These are phyloP conservation scores for Lottia scabra DNA, from an alignment of 2,888 invertebrate genomes.

Conservation along the genomic window DNA sequence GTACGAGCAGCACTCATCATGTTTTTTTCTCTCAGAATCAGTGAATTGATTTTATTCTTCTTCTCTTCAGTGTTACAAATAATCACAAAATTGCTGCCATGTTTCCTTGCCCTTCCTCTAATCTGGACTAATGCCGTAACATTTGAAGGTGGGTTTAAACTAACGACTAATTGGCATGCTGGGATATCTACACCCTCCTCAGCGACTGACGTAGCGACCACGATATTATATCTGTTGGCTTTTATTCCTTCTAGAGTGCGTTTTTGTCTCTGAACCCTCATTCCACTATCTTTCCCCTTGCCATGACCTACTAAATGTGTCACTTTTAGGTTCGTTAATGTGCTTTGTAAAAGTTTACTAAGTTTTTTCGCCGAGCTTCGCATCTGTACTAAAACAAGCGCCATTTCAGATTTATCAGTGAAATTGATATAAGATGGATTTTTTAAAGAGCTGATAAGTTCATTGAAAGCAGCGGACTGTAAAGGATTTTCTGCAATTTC, in stretches of 20 bases:
- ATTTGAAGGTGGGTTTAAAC: constrained; percentile 58
- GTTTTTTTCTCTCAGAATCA: constrained; percentile 49
- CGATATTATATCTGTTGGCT: constrained; percentile 37
- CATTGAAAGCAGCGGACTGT: constrained; percentile 24
- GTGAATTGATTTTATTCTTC: constrained; percentile 41
- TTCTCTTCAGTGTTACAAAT: constrained; percentile 53
- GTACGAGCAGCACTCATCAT: constrained; percentile 52
- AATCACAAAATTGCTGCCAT: constrained; percentile 58
- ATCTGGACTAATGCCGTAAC: constrained; percentile 63
- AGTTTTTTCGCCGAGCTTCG: constrained; percentile 47
- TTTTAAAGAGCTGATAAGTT: constrained; percentile 38
- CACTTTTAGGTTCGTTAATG: constrained; percentile 29
- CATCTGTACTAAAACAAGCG: constrained; percentile 56
- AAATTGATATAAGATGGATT: constrained; percentile 34
- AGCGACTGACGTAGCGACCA: constrained; percentile 63
- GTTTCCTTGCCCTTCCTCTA: constrained; percentile 60
- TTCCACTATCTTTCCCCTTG: constrained; percentile 50
- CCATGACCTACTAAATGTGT: constrained; percentile 58
- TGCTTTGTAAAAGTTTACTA: constrained; percentile 34
- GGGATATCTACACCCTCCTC: constrained; percentile 65
- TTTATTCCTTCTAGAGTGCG: constrained; percentile 49
- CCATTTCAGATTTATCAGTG: constrained; percentile 37
- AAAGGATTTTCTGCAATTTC: constrained; percentile 11
- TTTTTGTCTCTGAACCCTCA: constrained; percentile 59
- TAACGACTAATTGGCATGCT: constrained; percentile 59